These are phyloP conservation scores for Calidris pygmaea DNA, from an alignment of 2,113 vertebrate genomes.

Conservation along the genomic window DNA sequence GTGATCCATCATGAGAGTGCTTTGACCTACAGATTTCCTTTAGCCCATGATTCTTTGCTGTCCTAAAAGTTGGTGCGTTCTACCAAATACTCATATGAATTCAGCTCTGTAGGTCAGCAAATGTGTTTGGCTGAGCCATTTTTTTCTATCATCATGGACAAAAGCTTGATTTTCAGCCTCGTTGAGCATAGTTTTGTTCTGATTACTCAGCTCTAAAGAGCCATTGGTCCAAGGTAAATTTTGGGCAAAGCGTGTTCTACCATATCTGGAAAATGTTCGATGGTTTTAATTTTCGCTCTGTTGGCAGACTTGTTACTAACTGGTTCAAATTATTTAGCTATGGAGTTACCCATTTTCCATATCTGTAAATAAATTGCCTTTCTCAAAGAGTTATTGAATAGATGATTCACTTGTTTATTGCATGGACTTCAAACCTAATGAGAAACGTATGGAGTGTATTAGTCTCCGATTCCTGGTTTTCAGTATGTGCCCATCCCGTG, in stretches of 20 bases:
- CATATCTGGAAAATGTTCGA: background rate
- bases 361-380: background rate
- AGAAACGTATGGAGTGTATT: background rate
- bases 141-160: background rate
- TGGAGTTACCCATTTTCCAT: background rate
- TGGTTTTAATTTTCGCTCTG: background rate
- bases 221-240: background rate
- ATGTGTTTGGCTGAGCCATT: background rate
- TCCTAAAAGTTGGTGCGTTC: background rate
- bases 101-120: background rate
- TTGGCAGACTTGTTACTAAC: background rate
- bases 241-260: background rate
- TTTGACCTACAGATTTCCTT: background rate
- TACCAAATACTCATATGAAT: background rate
- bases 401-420: background rate
- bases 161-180: conserved; percentile 7
- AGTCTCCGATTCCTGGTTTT: background rate
- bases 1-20: background rate
- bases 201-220: background rate
- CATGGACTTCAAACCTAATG: background rate
- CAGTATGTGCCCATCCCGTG: background rate
- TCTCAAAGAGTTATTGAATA: background rate
- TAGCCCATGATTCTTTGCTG: background rate
- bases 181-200: background rate
- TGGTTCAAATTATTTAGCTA: background rate